Evolutionary conservation across 2,888 invertebrate genomes (phyloP).

Genomic region (Heliothis peltigera): DNA sequence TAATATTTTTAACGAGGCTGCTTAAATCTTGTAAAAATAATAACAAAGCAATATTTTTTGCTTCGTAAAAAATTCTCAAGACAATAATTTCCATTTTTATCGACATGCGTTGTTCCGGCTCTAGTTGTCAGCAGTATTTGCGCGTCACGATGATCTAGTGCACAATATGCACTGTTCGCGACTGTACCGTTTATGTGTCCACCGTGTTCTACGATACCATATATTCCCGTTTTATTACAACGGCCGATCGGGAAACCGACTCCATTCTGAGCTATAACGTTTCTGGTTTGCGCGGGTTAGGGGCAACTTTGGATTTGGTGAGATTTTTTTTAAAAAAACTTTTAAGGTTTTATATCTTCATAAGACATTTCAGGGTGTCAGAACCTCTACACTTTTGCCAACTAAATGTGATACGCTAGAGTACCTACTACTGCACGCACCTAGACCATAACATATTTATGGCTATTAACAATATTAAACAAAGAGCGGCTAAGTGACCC

Average conservation of each 20-base stretch:
- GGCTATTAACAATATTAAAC: slow-evolving; percentile 42
- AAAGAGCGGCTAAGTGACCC: slow-evolving; percentile 54
- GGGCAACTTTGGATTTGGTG: background rate
- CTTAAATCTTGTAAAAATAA: no score
- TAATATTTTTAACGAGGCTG: no score
- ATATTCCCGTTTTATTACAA: slow-evolving; percentile 53
- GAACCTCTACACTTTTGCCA: background rate
- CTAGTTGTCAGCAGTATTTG: slow-evolving; percentile 69
- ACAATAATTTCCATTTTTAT: slow-evolving; percentile 33
- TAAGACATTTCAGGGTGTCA: no score
- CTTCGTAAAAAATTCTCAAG: background rate
- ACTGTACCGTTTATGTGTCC: slow-evolving; percentile 62
- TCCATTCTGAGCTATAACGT: slow-evolving; percentile 30
- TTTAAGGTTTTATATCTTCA: no score
- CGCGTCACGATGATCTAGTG: slow-evolving; percentile 77
- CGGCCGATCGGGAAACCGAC: slow-evolving; percentile 33
- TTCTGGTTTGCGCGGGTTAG: slow-evolving; percentile 15
- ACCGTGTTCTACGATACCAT: slow-evolving; percentile 49
- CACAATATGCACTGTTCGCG: slow-evolving; percentile 68
- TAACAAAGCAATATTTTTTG: background rate
- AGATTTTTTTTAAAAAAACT: no score
- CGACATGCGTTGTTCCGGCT: slow-evolving; percentile 37
- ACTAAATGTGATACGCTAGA: slow-evolving; percentile 9
- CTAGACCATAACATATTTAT: slow-evolving; percentile 23
- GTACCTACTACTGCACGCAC: slow-evolving; percentile 2